A percentile compares a stretch with the other conserved stretches of the same genome.
These are phyloP conservation scores for Bombus haemorrhoidalis DNA, from an alignment of 1,140 invertebrate species.

Conservation along the genomic window DNA sequence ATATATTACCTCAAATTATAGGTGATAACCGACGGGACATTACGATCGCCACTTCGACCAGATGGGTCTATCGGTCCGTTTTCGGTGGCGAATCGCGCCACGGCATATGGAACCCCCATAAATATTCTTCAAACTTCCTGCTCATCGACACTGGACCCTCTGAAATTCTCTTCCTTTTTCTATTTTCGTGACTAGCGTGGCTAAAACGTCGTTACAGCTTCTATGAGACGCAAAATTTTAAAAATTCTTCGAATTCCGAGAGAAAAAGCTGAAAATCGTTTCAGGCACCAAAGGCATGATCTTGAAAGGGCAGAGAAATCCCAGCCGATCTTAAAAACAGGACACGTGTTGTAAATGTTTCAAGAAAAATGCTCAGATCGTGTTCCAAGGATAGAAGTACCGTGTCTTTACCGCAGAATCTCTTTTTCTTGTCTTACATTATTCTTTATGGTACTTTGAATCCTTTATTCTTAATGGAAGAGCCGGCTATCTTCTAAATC, in stretches of 20 bases:
- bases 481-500: neutral
- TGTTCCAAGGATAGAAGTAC: neutral
- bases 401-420: neutral
- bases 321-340: neutral
- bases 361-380: neutral
- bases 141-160: conserved; percentile 1
- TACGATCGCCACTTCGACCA: conserved; percentile 80
- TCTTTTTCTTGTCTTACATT: too few relatives aligned
- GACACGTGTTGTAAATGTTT: neutral
- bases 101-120: conserved; percentile 79
- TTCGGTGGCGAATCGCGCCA: conserved; percentile 71
- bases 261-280: neutral
- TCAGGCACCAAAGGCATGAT: neutral
- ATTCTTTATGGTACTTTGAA: neutral
- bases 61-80: conserved; percentile 76
- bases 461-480: neutral
- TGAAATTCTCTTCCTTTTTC: conserved; percentile 34
- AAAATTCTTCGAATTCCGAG: too few relatives aligned
- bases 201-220: neutral
- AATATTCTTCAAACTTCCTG: conserved; percentile 69
- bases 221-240: neutral
- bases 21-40: conserved; percentile 81
- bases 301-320: neutral
- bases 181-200: neutral
- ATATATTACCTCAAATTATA: conserved; percentile 83